These are phyloP conservation scores for Odocoileus hemionus DNA, from an alignment of 2,113 vertebrate genomes.

Conservation along the genomic window DNA sequence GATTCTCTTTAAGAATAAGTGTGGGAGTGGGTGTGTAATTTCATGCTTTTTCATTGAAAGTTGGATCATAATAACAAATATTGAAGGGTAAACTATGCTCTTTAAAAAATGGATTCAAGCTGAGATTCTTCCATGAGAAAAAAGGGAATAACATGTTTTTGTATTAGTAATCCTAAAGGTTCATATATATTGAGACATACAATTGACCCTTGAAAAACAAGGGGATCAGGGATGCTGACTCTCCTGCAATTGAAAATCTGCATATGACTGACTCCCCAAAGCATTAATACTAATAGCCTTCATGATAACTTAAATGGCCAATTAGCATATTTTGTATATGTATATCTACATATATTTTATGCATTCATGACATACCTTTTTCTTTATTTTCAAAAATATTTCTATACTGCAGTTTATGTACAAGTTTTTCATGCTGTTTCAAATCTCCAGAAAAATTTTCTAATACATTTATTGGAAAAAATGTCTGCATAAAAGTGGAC, in stretches of 20 bases:
- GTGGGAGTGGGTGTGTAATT: not conserved
- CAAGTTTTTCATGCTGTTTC: not conserved
- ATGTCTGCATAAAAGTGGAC: not conserved
- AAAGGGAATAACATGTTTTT: not conserved
- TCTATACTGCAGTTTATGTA: not conserved
- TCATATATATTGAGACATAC: not conserved
- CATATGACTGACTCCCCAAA: not conserved
- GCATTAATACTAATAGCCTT: not conserved
- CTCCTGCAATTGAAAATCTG: not conserved
- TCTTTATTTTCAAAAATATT: not conserved
- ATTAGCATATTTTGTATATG: not conserved
- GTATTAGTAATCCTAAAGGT: not conserved
- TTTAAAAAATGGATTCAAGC: not conserved
- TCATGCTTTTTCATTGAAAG: not conserved
- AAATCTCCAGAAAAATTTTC: not conserved
- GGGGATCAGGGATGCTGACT: not conserved
- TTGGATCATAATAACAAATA: not conserved
- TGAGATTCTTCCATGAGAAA: not conserved
- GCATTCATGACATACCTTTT: not conserved
- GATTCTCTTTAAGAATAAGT: not conserved
- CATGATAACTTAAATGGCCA: not conserved
- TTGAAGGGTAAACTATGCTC: not conserved
- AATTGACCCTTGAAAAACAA: not conserved
- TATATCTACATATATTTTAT: not conserved
- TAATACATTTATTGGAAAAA: not conserved